phyloP scores from a whole-genome alignment of 2,113 vertebrate species.

The Coreoperca whiteheadi region DNA sequence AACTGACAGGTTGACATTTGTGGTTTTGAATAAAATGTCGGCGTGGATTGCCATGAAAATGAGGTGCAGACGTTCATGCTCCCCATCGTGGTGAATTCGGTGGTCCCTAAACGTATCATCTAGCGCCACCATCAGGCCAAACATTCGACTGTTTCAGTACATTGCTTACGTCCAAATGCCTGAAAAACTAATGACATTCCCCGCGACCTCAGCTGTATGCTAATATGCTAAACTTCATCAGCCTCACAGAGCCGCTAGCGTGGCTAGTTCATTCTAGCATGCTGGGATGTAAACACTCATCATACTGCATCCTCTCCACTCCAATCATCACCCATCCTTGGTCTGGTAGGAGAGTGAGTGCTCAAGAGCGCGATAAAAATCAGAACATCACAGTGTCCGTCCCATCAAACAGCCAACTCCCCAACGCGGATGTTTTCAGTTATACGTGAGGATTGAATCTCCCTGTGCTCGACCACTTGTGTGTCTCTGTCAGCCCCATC shows the following conservation, averaged over 20 bases:
- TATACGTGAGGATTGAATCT: conserved; percentile 24
- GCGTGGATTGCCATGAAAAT: too few species aligned
- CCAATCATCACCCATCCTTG: conserved; percentile 33
- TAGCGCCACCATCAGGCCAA: neutral
- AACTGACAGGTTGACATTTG: too few species aligned
- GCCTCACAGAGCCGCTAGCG: neutral
- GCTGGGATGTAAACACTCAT: conserved; percentile 35
- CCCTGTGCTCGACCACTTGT: neutral
- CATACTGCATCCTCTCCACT: conserved; percentile 32
- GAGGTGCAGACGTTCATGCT: neutral
- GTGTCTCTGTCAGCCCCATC: conserved; percentile 5
- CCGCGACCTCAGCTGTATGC: neutral
- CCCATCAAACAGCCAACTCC: conserved; percentile 19
- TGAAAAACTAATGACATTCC: neutral
- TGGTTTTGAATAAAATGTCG: too few species aligned
- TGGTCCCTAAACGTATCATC: neutral
- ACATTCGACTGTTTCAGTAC: neutral
- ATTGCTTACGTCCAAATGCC: neutral
- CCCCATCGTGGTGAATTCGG: neutral
- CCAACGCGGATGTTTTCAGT: conserved; percentile 40
- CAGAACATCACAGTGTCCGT: conserved; percentile 25
- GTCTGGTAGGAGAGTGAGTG: conserved; percentile 23
- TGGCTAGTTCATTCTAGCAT: neutral
- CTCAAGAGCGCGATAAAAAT: conserved; percentile 20
- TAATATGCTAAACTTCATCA: neutral